Conservation (phyloP, 2,113 vertebrate species). For the Ctenomys sociabilis region DNA sequence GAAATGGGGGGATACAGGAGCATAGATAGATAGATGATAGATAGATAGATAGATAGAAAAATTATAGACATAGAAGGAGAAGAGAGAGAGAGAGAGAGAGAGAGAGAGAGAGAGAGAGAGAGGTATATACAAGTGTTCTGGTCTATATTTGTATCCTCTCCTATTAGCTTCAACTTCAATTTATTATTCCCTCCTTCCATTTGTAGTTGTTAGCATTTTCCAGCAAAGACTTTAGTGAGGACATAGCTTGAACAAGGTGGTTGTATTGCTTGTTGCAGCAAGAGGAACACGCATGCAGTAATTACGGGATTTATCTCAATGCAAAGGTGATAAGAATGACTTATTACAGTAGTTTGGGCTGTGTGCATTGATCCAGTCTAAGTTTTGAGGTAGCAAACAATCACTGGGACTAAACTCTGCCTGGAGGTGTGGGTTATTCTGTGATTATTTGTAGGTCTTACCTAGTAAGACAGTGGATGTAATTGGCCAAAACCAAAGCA, state of each 20-base stretch:
- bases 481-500: background rate
- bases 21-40: background rate
- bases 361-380: background rate
- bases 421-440: background rate
- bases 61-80: no score
- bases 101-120: no score
- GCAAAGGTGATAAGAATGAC: background rate
- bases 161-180: background rate
- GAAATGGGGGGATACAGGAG: no score
- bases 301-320: background rate
- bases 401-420: background rate
- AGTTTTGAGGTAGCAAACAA: background rate
- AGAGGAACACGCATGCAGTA: background rate
- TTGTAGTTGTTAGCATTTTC: background rate
- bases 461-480: background rate
- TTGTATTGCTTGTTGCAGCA: background rate
- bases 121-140: background rate
- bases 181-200: background rate
- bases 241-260: background rate
- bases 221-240: background rate
- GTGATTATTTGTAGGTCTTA: background rate
- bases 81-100: no score
- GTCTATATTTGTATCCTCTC: background rate
- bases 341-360: background rate
- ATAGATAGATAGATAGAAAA: background rate